phyloP scores from a whole-genome alignment of 37 sponge, comb jelly and placozoan species.

The Oscarella lobularis region DNA sequence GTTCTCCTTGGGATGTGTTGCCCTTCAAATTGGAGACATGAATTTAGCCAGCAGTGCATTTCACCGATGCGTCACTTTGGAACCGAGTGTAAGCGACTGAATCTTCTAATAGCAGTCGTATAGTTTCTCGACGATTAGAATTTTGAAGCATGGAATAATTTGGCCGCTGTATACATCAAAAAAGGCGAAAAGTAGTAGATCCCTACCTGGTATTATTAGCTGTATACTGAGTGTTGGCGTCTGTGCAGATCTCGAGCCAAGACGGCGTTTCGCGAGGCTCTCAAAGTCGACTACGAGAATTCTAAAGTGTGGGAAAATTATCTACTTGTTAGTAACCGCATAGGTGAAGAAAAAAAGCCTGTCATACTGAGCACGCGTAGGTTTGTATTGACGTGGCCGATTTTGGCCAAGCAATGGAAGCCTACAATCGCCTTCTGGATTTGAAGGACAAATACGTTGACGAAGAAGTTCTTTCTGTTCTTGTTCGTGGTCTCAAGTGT shows the following conservation, averaged over 20 bases:
- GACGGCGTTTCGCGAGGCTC: conserved; percentile 48
- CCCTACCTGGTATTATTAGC: background rate
- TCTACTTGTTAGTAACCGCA: conserved; percentile 40
- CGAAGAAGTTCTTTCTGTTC: conserved; percentile 27
- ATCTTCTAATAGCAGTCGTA: background rate
- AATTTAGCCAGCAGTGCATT: conserved; percentile 49
- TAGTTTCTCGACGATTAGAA: conserved; percentile 22
- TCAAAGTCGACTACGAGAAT: conserved; percentile 61
- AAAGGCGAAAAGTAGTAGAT: conserved; percentile 53
- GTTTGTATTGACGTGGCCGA: conserved; percentile 55
- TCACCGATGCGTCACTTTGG: conserved; percentile 50
- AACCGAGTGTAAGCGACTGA: conserved; percentile 46
- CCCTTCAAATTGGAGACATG: conserved; percentile 32
- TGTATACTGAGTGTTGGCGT: too few relatives aligned
- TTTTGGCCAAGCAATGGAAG: conserved; percentile 36
- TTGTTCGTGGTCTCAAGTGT: background rate
- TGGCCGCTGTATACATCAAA: conserved; percentile 54
- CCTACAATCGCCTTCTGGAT: conserved; percentile 65
- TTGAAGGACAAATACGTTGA: conserved; percentile 49
- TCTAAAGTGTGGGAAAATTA: conserved; percentile 94
- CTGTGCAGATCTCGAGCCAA: conserved; percentile 54
- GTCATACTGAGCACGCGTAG: conserved; percentile 2
- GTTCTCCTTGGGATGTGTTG: conserved; percentile 86
- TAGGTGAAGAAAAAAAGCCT: background rate
- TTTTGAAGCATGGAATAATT: conserved; percentile 84